phyloP scores from a whole-genome alignment of 2,797 vertebrate species.

The Balearica regulorum region DNA sequence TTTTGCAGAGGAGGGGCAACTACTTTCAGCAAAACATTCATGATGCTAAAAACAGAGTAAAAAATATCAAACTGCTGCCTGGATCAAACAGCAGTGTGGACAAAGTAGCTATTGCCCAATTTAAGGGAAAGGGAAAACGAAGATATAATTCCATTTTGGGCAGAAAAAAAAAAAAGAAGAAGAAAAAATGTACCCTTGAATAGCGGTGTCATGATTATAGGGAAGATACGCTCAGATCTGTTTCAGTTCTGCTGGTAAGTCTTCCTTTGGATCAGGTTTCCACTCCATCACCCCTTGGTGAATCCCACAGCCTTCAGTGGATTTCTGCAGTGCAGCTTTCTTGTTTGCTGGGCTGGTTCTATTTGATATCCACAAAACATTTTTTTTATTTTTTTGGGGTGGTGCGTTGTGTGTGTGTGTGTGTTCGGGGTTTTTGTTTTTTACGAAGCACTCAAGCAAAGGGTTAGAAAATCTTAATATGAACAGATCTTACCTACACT shows the following conservation, averaged over 20 bases:
- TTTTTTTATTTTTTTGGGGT: too few species aligned
- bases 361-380: neutral
- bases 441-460: neutral
- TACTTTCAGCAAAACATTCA: neutral
- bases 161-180: accelerated
- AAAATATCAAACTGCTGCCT: neutral
- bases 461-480: neutral
- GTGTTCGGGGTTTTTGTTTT: too few species aligned
- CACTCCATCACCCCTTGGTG: neutral
- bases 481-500: neutral
- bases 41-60: neutral
- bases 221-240: neutral
- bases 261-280: neutral
- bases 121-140: neutral
- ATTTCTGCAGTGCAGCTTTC: neutral
- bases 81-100: neutral
- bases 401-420: too few species aligned
- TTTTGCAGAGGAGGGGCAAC: neutral
- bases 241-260: neutral
- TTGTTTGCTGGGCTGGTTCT: neutral
- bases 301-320: neutral
- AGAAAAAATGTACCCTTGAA: neutral
- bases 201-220: neutral
- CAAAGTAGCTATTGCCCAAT: neutral
- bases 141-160: neutral